These are phyloP conservation scores for Nomada lathburiana DNA, from an alignment of 2,888 invertebrate species.

Conservation along the genomic window DNA sequence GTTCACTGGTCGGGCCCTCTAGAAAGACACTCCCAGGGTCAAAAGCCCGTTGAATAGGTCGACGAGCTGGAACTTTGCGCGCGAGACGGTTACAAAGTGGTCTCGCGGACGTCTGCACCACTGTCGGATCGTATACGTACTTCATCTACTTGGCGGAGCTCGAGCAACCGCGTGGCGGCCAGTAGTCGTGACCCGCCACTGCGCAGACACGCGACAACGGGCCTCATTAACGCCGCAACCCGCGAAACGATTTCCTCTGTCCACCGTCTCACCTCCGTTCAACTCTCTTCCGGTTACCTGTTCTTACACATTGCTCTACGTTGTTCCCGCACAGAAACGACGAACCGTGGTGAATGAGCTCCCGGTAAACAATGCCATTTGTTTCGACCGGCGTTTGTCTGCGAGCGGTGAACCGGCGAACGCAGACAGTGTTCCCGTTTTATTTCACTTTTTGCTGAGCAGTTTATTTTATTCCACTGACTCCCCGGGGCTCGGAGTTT, in stretches of 20 bases:
- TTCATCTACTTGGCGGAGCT: constrained; percentile 64
- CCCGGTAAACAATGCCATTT: constrained; percentile 11
- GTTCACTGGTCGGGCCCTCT: neutral
- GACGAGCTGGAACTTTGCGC: constrained; percentile 32
- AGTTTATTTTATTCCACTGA: neutral
- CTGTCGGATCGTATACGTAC: constrained; percentile 66
- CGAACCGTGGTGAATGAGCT: neutral
- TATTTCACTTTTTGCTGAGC: neutral
- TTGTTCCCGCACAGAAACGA: neutral
- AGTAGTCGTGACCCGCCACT: constrained; percentile 51
- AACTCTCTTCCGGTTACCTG: neutral
- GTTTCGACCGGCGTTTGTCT: neutral
- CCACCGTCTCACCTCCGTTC: constrained; percentile 24
- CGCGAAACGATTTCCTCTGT: constrained; percentile 38
- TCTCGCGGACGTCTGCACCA: constrained; percentile 53
- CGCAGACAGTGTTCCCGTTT: neutral
- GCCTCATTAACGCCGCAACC: constrained; percentile 64
- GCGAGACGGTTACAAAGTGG: constrained; percentile 54
- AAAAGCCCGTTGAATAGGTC: constrained; percentile 47
- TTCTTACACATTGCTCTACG: neutral
- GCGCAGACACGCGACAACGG: constrained; percentile 42
- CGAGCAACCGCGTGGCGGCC: constrained; percentile 28
- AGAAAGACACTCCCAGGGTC: constrained; percentile 32
- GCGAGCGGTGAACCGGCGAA: neutral
- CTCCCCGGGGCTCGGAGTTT: too few relatives aligned